Conservation (phyloP, 2,113 vertebrate genomes). For the Andinoacara biseriatus region DNA sequence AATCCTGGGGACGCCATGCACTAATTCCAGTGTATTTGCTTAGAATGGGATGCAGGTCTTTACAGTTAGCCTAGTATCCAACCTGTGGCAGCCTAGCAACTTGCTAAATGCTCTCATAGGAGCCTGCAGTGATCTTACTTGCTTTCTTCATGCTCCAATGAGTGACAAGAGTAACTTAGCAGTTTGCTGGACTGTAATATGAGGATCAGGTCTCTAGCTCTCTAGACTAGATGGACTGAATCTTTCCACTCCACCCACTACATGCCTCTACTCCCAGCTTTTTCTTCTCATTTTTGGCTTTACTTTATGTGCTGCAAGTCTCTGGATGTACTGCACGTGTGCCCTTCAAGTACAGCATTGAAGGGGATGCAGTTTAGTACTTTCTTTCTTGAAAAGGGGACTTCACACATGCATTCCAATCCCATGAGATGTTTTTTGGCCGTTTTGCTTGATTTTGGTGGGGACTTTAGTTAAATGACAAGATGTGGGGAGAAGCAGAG, state of each 20-base stretch:
- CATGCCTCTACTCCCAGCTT: conserved; percentile 30
- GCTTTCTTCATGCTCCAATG: conserved; percentile 50
- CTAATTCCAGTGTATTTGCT: conserved; percentile 37
- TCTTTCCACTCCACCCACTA: conserved; percentile 31
- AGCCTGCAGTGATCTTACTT: conserved; percentile 40
- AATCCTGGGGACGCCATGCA: conserved; percentile 9
- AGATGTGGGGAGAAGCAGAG: background rate
- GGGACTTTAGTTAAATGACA: conserved; percentile 2
- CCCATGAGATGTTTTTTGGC: conserved; percentile 24
- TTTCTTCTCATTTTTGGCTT: conserved; percentile 51
- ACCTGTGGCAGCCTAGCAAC: conserved; percentile 41
- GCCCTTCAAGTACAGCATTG: conserved; percentile 9
- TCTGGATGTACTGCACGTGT: conserved; percentile 42
- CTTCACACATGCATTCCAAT: conserved; percentile 60
- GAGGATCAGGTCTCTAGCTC: conserved; percentile 28
- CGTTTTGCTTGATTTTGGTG: conserved; percentile 19
- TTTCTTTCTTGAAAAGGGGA: conserved; percentile 58
- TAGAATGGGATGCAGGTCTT: conserved; percentile 23
- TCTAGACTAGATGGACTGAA: conserved; percentile 36
- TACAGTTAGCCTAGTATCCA: conserved; percentile 23
- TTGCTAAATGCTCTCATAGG: conserved; percentile 27
- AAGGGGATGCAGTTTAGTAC: conserved; percentile 18
- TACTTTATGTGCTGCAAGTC: conserved; percentile 35
- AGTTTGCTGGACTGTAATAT: conserved; percentile 40
- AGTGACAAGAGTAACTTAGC: conserved; percentile 19